Base-by-base conservation (phyloP, 2,888 invertebrate genomes). In the Catonia carolina region DNA sequence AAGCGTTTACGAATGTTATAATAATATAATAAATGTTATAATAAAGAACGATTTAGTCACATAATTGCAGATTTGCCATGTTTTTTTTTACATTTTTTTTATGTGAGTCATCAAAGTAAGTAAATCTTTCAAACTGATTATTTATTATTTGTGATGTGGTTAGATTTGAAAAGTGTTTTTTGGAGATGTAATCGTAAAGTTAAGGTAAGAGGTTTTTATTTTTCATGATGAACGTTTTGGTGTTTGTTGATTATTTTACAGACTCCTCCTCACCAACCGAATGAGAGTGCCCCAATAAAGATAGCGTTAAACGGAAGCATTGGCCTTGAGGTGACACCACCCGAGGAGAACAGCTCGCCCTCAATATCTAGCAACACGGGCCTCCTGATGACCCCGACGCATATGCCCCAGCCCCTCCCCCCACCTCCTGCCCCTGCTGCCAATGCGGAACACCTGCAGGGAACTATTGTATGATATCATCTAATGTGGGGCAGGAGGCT, bases 381-480 rank as follows among this genome's bases (percentile, higher is more conserved):
- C 14, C 60, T 66, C 31, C 59, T 69, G 22, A 65, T 64, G 15
- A 60, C 64, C 10, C 65, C 65, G 0, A 58, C 62, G 2, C 55
- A 56, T 41, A 53, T 57, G 54, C 55, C 60, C 39, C 55, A 55
- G 6, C 49, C 15, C 50, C 27, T 23, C 23, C 37, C 5, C 60
- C 45, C 23, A 12, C 45, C 49, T 7, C 53, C 23, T 33, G 15
- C 47, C 45, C 47, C 35, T 17, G 35, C 47, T 4, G 55, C 52
- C 56, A 60, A 55, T 47, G 56, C 45, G n/a, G 61, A 63, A 37
- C 61, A 62, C 41, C 56, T 63, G 55, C 90, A 90, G 74, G 91
- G 91, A 65, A 92, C 91, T 70, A 89, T 92, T 75, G 91, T 92
- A 89, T 92, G 89, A 91, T 90, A 90, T 81, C 85, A 89, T 82